These are phyloP conservation scores for Stegodyphus dumicola DNA, from an alignment of 1,140 invertebrate genomes.

Conservation along the genomic window DNA sequence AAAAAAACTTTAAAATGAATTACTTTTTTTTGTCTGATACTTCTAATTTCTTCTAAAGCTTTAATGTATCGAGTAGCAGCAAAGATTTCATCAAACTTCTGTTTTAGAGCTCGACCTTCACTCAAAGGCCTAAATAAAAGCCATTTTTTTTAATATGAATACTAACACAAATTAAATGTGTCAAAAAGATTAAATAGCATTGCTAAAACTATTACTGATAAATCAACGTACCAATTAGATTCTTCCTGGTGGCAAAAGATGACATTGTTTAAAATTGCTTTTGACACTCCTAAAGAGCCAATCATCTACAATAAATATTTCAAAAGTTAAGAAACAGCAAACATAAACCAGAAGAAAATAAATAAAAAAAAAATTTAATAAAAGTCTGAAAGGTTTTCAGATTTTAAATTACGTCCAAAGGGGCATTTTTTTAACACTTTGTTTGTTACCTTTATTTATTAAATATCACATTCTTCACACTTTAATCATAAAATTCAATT, in stretches of 20 bases:
- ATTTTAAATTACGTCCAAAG: too few relatives aligned
- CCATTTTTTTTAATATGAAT: not conserved
- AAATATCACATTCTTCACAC: too few relatives aligned
- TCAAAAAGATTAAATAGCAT: not conserved
- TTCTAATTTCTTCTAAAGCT: slow-evolving; percentile 84
- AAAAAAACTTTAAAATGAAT: not conserved
- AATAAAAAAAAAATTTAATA: too few relatives aligned
- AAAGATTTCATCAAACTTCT: slow-evolving; percentile 98
- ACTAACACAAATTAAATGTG: not conserved
- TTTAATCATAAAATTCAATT: too few relatives aligned
- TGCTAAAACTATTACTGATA: not conserved
- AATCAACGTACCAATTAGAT: slow-evolving; percentile 79
- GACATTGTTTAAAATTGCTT: slow-evolving; percentile 94
- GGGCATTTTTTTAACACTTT: too few relatives aligned
- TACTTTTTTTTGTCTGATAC: slow-evolving; percentile 76
- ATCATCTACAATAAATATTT: slow-evolving; percentile 67
- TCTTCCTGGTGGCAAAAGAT: slow-evolving; percentile 99
- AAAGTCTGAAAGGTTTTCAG: too few relatives aligned
- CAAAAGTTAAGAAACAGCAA: too few relatives aligned
- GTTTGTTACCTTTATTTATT: too few relatives aligned
- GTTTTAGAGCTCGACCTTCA: slow-evolving; percentile 92
- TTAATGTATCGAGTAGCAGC: slow-evolving; percentile 93
- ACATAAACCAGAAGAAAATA: too few relatives aligned
- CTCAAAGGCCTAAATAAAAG: slow-evolving; percentile 81
- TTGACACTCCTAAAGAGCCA: slow-evolving; percentile 84